phyloP scores from a whole-genome alignment of 1,140 invertebrate genomes.

The Hyles euphorbiae region DNA sequence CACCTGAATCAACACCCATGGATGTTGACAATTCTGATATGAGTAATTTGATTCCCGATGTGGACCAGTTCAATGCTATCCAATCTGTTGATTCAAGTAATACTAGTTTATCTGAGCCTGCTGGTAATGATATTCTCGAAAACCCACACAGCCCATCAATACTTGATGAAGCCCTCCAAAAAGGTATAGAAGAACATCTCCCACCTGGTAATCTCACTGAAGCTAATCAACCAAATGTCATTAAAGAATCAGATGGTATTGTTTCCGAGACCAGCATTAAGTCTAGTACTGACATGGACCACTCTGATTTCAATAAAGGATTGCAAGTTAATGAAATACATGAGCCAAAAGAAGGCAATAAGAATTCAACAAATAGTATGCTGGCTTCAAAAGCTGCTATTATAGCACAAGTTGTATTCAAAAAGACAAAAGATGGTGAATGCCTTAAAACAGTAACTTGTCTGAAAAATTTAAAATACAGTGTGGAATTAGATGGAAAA shows the following conservation, averaged over 20 bases:
- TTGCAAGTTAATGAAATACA: constrained; percentile 16
- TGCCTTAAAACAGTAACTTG: constrained; percentile 64
- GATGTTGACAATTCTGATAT: constrained; percentile 50
- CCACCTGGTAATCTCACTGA: constrained; percentile 15
- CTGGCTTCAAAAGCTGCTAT: constrained; percentile 16
- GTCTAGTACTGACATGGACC: too few relatives aligned
- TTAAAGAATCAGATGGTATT: constrained; percentile 8
- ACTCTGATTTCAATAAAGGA: too few relatives aligned
- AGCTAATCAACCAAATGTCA: constrained; percentile 12
- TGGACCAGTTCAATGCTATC: constrained; percentile 37
- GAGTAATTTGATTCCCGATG: constrained; percentile 52
- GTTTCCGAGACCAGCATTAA: too few relatives aligned
- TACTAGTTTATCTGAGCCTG: constrained; percentile 11
- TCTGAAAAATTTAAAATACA: constrained; percentile 64
- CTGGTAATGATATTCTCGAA: constrained; percentile 25
- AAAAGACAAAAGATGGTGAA: constrained; percentile 53
- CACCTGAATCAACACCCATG: constrained; percentile 41
- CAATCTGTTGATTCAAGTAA: constrained; percentile 13
- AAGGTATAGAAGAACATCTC: constrained; percentile 58
- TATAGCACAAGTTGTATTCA: constrained; percentile 63
- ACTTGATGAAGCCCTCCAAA: constrained; percentile 57
- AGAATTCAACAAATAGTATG: constrained; percentile 13
- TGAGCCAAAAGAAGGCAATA: constrained; percentile 21
- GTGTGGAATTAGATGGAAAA: constrained; percentile 61
- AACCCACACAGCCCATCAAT: constrained; percentile 62